A percentile compares a stretch with the other conserved stretches of the same genome.
phyloP scores from a whole-genome alignment of 2,797 vertebrate species.

The Acrossocheilus wenchowensis region DNA sequence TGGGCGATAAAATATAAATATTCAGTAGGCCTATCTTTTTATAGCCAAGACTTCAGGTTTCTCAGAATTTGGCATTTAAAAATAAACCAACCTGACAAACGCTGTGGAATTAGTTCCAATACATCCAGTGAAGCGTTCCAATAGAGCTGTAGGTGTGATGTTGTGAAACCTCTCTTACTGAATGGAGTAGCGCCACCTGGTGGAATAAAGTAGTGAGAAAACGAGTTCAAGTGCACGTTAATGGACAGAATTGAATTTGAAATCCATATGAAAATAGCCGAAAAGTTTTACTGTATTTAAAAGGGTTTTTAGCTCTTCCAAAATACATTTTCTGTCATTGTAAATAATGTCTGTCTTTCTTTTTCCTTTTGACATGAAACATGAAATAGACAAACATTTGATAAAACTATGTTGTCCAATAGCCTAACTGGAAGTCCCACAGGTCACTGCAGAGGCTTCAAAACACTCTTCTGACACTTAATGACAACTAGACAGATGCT shows the following conservation, averaged over 20 bases:
- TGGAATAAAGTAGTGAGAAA: background rate
- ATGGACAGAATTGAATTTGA: background rate
- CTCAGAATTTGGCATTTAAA: background rate
- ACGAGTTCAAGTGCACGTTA: background rate
- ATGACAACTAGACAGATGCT: constrained; percentile 18
- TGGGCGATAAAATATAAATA: background rate
- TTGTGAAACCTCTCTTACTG: background rate
- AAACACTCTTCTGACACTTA: background rate
- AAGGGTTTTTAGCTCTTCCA: no score
- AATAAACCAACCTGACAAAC: background rate
- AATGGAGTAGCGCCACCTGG: constrained; percentile 1
- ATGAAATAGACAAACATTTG: background rate
- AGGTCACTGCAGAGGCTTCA: background rate
- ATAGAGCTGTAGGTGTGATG: background rate
- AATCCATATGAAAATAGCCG: background rate
- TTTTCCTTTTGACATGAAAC: background rate
- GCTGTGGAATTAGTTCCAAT: background rate
- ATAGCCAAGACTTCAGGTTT: background rate
- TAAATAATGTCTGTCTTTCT: background rate
- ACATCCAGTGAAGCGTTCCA: background rate
- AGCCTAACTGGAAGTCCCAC: background rate
- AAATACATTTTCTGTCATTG: background rate
- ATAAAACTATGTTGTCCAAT: background rate
- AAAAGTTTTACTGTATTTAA: no score
- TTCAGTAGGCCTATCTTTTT: background rate